phyloP scores from a whole-genome alignment of 2,113 vertebrate genomes.

The Isichthys henryi region DNA sequence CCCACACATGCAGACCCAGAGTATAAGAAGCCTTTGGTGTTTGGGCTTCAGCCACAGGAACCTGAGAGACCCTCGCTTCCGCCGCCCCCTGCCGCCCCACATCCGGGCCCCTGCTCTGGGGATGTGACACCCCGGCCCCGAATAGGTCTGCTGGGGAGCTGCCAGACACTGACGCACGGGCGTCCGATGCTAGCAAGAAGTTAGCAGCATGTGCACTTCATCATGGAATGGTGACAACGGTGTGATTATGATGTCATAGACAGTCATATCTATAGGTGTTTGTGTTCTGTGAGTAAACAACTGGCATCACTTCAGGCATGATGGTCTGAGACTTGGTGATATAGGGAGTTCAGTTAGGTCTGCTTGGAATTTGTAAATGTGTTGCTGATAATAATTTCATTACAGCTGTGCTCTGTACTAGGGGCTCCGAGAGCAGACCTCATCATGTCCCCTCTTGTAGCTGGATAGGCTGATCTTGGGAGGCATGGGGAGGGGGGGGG shows the following conservation, averaged over 20 bases:
- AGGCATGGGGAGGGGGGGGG: background rate
- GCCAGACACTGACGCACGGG: background rate
- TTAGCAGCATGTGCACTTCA: background rate
- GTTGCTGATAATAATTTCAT: background rate
- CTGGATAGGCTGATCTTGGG: background rate
- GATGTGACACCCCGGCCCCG: background rate
- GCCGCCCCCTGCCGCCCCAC: too few species aligned
- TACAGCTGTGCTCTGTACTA: background rate
- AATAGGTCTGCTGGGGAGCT: background rate
- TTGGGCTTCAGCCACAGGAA: background rate
- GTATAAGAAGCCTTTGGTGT: background rate
- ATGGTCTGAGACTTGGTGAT: background rate
- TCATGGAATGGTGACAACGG: background rate
- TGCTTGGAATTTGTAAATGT: background rate
- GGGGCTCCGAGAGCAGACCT: background rate
- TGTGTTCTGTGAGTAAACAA: background rate
- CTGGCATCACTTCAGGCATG: background rate
- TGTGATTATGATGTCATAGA: background rate
- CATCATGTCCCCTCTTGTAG: background rate
- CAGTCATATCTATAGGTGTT: background rate
- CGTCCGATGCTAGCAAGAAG: background rate
- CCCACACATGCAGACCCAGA: conserved; percentile 11
- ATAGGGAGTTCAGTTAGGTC: background rate
- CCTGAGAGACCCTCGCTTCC: background rate
- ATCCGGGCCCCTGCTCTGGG: background rate